These are phyloP conservation scores for Drosophila navojoa DNA, from an alignment of 1,140 invertebrate genomes.

Conservation along the genomic window DNA sequence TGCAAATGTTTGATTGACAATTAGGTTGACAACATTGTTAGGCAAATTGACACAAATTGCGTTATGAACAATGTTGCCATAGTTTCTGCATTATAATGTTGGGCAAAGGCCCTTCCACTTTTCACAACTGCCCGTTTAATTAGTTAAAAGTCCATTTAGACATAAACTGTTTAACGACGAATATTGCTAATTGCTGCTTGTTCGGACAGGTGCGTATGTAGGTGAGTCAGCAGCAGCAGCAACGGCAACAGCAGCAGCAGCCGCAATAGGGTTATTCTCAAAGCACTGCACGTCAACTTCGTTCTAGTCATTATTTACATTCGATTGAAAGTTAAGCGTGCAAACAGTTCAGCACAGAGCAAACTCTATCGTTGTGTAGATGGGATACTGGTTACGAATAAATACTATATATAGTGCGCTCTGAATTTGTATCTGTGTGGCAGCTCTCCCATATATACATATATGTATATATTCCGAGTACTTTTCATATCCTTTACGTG, in stretches of 20 bases:
- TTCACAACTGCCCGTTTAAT: conserved; percentile 22
- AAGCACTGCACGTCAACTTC: conserved; percentile 47
- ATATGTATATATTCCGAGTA: conserved; percentile 6
- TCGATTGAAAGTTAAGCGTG: conserved; percentile 80
- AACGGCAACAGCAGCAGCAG: background rate
- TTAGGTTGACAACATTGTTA: conserved; percentile 29
- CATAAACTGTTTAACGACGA: conserved; percentile 54
- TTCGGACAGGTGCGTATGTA: background rate
- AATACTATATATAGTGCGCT: conserved; percentile 16
- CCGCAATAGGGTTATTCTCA: conserved; percentile 10
- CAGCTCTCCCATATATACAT: background rate
- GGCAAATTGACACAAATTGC: conserved; percentile 49
- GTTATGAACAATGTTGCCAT: conserved; percentile 33
- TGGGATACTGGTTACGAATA: background rate
- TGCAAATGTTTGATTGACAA: conserved; percentile 18
- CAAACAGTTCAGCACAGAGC: conserved; percentile 60
- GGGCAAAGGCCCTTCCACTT: background rate
- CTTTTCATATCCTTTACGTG: conserved; percentile 36
- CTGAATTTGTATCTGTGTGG: conserved; percentile 27
- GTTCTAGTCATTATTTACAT: conserved; percentile 78
- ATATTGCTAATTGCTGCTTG: conserved; percentile 1
- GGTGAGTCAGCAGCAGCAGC: conserved; percentile 1
- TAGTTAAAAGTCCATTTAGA: conserved; percentile 70
- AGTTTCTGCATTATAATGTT: conserved; percentile 25
- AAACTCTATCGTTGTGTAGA: conserved; percentile 56